These are phyloP conservation scores for Glareola pratincola DNA, from an alignment of 2,113 vertebrate species.

Conservation along the genomic window DNA sequence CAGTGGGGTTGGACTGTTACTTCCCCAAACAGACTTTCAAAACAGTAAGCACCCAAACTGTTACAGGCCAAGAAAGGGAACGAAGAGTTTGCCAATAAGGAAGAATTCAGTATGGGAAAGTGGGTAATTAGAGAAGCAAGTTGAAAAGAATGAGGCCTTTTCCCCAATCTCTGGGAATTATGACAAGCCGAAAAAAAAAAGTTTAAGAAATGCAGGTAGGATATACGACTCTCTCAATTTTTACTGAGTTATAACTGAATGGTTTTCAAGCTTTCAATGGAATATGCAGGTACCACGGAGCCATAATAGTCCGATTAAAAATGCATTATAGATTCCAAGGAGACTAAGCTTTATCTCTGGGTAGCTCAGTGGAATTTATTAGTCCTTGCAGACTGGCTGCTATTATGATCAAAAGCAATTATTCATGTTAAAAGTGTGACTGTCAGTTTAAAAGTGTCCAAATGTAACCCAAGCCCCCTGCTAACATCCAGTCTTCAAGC, in stretches of 20 bases:
- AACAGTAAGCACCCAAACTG: neutral
- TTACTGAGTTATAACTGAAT: neutral
- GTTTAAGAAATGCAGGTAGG: neutral
- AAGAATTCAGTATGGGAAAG: neutral
- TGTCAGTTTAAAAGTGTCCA: neutral
- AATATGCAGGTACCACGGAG: neutral
- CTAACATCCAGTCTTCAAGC: neutral
- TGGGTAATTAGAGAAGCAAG: neutral
- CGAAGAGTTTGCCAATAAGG: neutral
- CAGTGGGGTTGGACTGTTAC: neutral
- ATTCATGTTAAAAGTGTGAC: conserved; percentile 20
- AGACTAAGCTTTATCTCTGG: neutral
- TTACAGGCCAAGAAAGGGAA: neutral
- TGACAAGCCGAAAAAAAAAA: neutral
- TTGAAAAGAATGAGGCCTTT: neutral
- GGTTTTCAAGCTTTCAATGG: conserved; percentile 7
- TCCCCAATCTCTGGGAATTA: neutral
- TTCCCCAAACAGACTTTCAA: neutral
- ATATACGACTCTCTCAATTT: neutral
- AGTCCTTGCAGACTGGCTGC: neutral
- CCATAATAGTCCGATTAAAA: neutral
- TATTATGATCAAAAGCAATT: conserved; percentile 5
- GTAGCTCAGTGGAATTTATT: conserved; percentile 13
- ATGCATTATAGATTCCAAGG: neutral
- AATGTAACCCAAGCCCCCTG: neutral